Evolutionary conservation across 2,888 invertebrate genomes (phyloP), one percentile per base, ranked within the genome.

Genomic region (Agonopterix subpropinquella): DNA sequence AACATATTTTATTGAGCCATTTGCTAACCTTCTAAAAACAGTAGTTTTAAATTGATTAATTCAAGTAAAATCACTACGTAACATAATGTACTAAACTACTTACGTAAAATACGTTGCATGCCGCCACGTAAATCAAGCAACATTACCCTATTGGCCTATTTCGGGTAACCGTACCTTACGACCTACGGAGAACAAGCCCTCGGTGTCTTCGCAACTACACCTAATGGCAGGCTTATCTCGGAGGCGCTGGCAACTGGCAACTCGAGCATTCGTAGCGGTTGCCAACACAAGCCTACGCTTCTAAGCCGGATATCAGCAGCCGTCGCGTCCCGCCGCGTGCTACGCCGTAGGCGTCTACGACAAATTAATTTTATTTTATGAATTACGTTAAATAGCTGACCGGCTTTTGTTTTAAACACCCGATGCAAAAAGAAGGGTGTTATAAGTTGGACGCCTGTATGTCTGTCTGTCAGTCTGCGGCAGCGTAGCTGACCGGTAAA

Each of bases 241-340:
- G 51, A 55, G 55, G 56, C 58, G 63, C 75, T 84, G 86, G 86
- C 87, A 83, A 63, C 75, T 84, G 86, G 86, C 87, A 83, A 79
- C 75, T 77, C 67, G 67, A 61, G 67, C 73, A 80, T 80, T 78
- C 82, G 79, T 77, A 77, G 73, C 66, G 62, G 67, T 69, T 86
- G 87, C 87, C 86, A 86, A 80, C 67, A 68, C 70, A 68, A 64
- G 72, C 69, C 80, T 79, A 78, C 80, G 75, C 64, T 65, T 65
- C 76, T 81, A 82, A 85, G 73, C 80, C 73, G 70, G 65, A 48
- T 72, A 73, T 66, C 67, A 62, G 66, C 70, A 67, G 65, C 60
- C 59, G 58, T 64, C 64, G 53, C 28, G 28, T 28, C 28, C 5
- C 5, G 28, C 5, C 28, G 9, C 52, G 48, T 52, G 62, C 80